These are phyloP conservation scores for Drosophila repletoides DNA, from an alignment of 1,140 invertebrate genomes.

Conservation along the genomic window DNA sequence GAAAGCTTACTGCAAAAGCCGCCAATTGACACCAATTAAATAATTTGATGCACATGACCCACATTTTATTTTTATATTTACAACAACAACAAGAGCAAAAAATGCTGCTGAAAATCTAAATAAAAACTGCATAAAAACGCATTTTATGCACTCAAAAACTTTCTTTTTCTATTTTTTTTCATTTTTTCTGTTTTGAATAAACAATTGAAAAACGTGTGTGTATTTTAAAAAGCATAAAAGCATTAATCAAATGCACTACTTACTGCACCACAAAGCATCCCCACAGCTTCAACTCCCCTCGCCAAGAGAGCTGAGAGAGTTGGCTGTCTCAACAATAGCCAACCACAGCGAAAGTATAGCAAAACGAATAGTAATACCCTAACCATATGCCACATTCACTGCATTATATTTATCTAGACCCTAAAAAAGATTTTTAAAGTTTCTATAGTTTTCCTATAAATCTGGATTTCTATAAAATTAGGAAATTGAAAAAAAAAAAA, in stretches of 20 bases:
- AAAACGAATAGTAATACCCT: no score
- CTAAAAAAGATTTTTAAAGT: no score
- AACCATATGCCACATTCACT: no score
- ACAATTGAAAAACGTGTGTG: conserved; percentile 34
- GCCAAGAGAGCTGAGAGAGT: neutral
- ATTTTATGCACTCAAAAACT: conserved; percentile 32
- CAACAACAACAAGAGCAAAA: neutral
- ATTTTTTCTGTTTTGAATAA: conserved; percentile 8
- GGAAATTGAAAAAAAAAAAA: no score
- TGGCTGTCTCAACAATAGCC: conserved; percentile 4
- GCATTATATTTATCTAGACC: no score
- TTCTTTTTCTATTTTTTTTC: conserved; percentile 24
- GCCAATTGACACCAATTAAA: conserved; percentile 80
- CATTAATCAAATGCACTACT: conserved; percentile 40
- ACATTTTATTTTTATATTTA: conserved; percentile 71
- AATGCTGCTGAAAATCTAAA: conserved; percentile 10
- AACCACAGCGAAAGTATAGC: conserved; percentile 30
- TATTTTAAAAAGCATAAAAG: conserved; percentile 35
- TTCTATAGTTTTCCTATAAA: no score
- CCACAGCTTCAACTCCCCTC: neutral
- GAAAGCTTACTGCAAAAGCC: conserved; percentile 28
- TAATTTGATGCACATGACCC: conserved; percentile 81
- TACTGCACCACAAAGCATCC: neutral
- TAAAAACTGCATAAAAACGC: conserved; percentile 31
- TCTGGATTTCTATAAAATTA: no score